Conservation (phyloP, 2,888 invertebrate genomes). For the Sphecodes monilicornis region DNA sequence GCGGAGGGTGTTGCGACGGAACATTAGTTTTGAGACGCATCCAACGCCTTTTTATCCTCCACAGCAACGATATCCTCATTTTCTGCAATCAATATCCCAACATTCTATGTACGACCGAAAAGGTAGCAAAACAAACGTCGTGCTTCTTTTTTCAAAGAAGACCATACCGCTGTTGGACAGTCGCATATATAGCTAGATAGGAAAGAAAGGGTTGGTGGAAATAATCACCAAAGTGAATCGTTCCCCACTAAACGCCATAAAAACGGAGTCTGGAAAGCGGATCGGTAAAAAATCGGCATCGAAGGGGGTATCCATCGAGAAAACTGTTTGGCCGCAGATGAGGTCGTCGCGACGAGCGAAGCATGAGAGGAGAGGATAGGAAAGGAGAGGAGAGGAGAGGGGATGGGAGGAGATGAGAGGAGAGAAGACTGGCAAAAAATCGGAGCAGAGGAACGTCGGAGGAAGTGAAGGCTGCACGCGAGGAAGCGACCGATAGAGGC, state of each 20-base stretch:
- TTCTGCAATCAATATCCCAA: neutral
- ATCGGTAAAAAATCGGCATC: conserved; percentile 53
- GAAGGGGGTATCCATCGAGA: conserved; percentile 51
- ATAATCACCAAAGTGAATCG: conserved; percentile 52
- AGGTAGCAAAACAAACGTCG: neutral
- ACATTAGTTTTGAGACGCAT: neutral
- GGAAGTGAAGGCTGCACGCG: conserved; percentile 38
- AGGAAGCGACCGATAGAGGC: conserved; percentile 40
- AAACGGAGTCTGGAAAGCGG: conserved; percentile 46
- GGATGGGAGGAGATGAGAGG: conserved; percentile 49
- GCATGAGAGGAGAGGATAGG: neutral
- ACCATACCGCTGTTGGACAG: neutral
- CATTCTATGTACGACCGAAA: neutral
- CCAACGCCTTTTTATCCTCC: neutral
- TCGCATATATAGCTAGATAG: neutral
- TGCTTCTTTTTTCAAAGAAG: neutral
- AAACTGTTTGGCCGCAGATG: conserved; percentile 71
- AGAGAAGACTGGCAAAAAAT: conserved; percentile 34
- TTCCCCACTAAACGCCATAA: conserved; percentile 43
- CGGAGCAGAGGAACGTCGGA: conserved; percentile 38
- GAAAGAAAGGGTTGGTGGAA: neutral
- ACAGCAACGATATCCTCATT: neutral
- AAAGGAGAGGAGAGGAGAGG: conserved; percentile 35
- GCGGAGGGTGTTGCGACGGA: no score
- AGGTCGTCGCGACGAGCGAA: conserved; percentile 38